These are phyloP conservation scores for Venturia canescens DNA, from an alignment of 1,140 invertebrate genomes.

Conservation along the genomic window DNA sequence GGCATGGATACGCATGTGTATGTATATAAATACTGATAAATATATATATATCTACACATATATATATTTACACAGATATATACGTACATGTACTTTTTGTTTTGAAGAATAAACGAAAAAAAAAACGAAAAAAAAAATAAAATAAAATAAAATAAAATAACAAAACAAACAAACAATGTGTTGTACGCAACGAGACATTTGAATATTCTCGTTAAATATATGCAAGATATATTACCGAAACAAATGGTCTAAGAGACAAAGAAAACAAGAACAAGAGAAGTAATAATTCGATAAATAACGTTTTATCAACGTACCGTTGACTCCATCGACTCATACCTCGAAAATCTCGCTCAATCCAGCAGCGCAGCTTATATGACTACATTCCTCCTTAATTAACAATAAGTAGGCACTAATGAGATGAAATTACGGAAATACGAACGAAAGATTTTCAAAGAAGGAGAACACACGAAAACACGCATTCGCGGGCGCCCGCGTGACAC, in stretches of 20 bases:
- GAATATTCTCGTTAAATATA: not conserved
- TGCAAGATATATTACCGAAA: not conserved
- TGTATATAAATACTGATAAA: too few species aligned
- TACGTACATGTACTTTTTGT: slow-evolving; percentile 4
- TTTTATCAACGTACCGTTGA: slow-evolving; percentile 52
- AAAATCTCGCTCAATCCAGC: slow-evolving; percentile 68
- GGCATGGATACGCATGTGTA: not conserved
- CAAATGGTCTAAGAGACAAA: not conserved
- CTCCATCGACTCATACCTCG: slow-evolving; percentile 67
- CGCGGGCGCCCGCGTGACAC: too few species aligned
- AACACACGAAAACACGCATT: slow-evolving; percentile 50
- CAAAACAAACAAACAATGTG: not conserved
- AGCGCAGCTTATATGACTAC: slow-evolving; percentile 69
- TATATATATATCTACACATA: not conserved
- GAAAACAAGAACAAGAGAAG: not conserved
- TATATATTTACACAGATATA: not conserved
- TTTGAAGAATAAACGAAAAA: not conserved
- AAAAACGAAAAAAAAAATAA: not conserved
- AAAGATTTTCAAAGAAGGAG: slow-evolving; percentile 42
- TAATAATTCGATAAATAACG: slow-evolving; percentile 3
- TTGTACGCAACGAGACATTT: not conserved
- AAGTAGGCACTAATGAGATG: slow-evolving; percentile 72
- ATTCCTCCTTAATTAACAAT: slow-evolving; percentile 73
- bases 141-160: too few species aligned
- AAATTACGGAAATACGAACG: slow-evolving; percentile 55